A percentile compares a stretch with the other conserved stretches of the same genome.
These are phyloP conservation scores for Chloroceryle amazona DNA, from an alignment of 2,797 vertebrate species.

Conservation along the genomic window DNA sequence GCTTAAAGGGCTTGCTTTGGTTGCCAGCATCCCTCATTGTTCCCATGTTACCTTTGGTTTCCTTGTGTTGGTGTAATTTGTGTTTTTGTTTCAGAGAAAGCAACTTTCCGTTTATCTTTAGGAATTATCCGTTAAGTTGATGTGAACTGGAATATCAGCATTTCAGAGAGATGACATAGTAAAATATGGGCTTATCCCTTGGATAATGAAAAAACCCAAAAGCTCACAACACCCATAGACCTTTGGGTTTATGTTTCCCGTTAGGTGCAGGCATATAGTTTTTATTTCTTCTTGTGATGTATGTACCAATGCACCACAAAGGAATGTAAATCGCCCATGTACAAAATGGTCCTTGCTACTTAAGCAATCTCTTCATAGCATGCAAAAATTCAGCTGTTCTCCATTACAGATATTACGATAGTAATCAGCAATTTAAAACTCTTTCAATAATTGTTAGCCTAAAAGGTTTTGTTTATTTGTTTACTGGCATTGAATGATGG, in stretches of 20 bases:
- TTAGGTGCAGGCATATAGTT: background rate
- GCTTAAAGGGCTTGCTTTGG: background rate
- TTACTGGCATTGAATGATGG: constrained; percentile 50
- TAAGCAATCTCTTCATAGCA: constrained; percentile 11
- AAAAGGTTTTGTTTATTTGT: constrained; percentile 73
- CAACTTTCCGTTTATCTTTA: background rate
- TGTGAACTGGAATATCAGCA: background rate
- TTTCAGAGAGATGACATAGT: background rate
- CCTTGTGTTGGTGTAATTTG: background rate
- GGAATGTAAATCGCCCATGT: background rate
- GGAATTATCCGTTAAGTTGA: background rate
- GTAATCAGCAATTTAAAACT: constrained; percentile 68
- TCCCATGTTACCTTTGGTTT: background rate
- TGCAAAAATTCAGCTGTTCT: constrained; percentile 74
- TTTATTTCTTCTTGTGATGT: background rate
- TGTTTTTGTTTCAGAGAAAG: background rate
- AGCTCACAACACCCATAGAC: background rate
- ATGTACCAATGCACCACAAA: background rate
- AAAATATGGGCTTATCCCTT: background rate
- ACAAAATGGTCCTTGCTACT: background rate
- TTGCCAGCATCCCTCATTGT: background rate
- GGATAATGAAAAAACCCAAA: background rate
- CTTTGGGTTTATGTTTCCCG: background rate
- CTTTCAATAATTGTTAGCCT: constrained; percentile 58
- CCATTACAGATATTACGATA: constrained; percentile 58